These are phyloP conservation scores for Malacoctenus gilli DNA, from an alignment of 2,797 vertebrate genomes.

Conservation along the genomic window DNA sequence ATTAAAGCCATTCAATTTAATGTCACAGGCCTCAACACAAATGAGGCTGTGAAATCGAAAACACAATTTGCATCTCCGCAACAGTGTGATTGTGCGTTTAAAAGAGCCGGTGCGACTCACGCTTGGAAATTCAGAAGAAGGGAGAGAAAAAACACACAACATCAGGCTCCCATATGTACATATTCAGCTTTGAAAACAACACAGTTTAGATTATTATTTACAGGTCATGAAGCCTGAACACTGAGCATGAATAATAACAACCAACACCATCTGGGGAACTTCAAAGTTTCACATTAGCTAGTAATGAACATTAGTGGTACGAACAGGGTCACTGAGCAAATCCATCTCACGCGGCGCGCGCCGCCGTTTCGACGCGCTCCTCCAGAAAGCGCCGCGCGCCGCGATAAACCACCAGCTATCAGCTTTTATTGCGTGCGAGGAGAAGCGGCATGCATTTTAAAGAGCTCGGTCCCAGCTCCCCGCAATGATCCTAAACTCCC, in stretches of 20 bases:
- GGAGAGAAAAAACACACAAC: conserved; percentile 40
- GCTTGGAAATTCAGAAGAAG: conserved; percentile 57
- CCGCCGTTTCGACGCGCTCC: conserved; percentile 47
- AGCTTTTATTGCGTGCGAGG: conserved; percentile 42
- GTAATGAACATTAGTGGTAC: conserved; percentile 79
- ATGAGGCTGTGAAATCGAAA: conserved; percentile 26
- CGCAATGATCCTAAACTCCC: conserved; percentile 37
- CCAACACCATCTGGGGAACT: conserved; percentile 80
- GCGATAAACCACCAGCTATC: conserved; percentile 56
- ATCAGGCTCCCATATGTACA: conserved; percentile 61
- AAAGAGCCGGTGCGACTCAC: conserved; percentile 31
- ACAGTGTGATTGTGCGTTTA: conserved; percentile 18
- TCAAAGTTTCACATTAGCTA: conserved; percentile 80
- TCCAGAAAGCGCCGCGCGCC: conserved; percentile 55
- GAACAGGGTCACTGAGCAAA: conserved; percentile 76
- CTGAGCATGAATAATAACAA: conserved; percentile 78
- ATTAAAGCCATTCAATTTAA: conserved; percentile 31
- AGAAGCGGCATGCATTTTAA: conserved; percentile 53
- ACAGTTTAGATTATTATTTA: conserved; percentile 78
- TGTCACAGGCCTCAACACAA: conserved; percentile 27
- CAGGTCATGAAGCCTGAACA: conserved; percentile 79
- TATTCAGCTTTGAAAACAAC: conserved; percentile 70
- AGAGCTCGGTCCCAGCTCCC: conserved; percentile 27
- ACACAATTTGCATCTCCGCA: conserved; percentile 21
- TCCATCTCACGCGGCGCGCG: conserved; percentile 59